phyloP scores from a whole-genome alignment of 2,797 vertebrate species.

The Falco berigora region DNA sequence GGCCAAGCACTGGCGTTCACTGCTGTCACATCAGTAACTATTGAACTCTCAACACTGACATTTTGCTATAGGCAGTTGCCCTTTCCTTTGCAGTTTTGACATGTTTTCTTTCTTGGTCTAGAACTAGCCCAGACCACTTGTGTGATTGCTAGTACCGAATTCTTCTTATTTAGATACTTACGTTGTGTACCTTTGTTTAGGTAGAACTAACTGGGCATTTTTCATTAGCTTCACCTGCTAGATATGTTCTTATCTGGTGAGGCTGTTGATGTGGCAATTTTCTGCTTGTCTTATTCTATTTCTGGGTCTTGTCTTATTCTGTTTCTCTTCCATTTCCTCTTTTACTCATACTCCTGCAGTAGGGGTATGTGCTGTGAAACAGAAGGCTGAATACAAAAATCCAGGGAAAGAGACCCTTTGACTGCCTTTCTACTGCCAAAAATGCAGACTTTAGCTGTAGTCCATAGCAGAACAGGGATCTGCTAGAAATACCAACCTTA shows the following conservation, averaged over 20 bases:
- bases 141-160: background rate
- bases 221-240: background rate
- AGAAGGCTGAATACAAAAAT: background rate
- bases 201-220: background rate
- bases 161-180: background rate
- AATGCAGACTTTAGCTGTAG: background rate
- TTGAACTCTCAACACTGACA: background rate
- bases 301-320: too few species aligned
- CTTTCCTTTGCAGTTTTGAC: background rate
- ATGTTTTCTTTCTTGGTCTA: background rate
- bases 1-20: background rate
- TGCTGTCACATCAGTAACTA: slow-evolving; percentile 1
- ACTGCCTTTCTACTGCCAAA: background rate
- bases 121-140: background rate
- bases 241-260: background rate
- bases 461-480: background rate
- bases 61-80: slow-evolving; percentile 10
- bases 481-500: background rate
- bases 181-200: background rate
- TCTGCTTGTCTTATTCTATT: background rate
- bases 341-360: background rate
- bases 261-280: background rate
- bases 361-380: background rate
- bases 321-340: background rate
- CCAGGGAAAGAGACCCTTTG: background rate